A percentile compares a stretch with the other conserved stretches of the same genome.
Conservation (phyloP, 2,113 vertebrate species). For the Equus przewalskii region DNA sequence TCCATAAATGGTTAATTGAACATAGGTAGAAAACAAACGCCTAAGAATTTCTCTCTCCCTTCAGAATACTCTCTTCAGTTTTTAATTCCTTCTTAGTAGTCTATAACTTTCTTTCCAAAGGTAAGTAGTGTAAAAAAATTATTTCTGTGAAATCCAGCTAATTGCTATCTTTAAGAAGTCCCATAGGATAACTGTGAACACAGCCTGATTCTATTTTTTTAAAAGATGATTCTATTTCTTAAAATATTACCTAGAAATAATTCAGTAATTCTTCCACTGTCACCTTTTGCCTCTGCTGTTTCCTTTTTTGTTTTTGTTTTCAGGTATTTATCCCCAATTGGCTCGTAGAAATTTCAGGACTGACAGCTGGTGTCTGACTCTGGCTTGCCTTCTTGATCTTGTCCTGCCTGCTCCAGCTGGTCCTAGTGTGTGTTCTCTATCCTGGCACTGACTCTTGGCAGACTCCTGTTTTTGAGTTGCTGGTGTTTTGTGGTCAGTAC, state of each 20-base stretch:
- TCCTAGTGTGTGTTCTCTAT: not conserved
- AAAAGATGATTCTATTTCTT: conserved; percentile 4
- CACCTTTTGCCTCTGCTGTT: not conserved
- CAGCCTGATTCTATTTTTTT: not conserved
- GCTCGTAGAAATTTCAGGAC: not conserved
- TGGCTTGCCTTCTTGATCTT: not conserved
- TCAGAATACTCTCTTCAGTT: not conserved
- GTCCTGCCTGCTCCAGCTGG: not conserved
- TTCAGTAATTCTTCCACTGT: not conserved
- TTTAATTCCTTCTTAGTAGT: conserved; percentile 34
- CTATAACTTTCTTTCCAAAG: conserved; percentile 27
- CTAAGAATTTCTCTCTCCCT: not conserved
- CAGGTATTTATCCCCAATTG: not conserved
- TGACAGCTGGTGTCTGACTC: not conserved
- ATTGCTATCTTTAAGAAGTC: not conserved
- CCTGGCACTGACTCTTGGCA: conserved; percentile 54
- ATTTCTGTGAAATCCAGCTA: not conserved
- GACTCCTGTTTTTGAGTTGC: conserved; percentile 44
- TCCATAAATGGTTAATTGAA: not conserved
- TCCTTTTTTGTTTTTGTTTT: not conserved
- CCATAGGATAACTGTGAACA: not conserved
- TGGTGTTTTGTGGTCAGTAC: conserved; percentile 60
- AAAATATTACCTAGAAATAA: not conserved
- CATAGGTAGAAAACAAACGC: not conserved
- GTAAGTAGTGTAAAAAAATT: not conserved